phyloP scores from a whole-genome alignment of 37 sponge, comb jelly and placozoan species.

The Hexactinellida sp. region DNA sequence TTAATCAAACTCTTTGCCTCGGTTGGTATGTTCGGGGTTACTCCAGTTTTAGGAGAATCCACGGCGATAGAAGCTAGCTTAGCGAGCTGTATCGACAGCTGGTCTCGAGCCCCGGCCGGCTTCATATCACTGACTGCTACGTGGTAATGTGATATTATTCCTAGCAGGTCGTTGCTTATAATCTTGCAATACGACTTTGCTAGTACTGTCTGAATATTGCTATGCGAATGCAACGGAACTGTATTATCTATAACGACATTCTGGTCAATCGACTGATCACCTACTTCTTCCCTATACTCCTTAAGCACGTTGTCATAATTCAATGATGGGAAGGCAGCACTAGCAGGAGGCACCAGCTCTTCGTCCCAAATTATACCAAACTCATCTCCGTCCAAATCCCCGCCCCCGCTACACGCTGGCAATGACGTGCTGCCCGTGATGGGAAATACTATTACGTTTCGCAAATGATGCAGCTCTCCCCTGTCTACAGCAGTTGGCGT shows the following conservation, averaged over 20 bases:
- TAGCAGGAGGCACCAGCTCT: background rate
- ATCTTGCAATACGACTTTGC: background rate
- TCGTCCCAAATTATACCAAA: slow-evolving; percentile 3
- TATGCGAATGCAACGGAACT: background rate
- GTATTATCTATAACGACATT: background rate
- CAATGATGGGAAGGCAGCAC: background rate
- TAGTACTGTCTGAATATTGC: background rate
- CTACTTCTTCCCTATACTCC: background rate
- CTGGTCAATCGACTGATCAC: background rate
- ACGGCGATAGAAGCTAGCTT: background rate
- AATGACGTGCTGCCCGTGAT: background rate
- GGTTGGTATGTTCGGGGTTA: background rate
- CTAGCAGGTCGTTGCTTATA: background rate
- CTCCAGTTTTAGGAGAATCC: background rate
- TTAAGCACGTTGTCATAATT: background rate
- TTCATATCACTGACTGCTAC: background rate
- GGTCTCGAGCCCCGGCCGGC: background rate
- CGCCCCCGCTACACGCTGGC: background rate
- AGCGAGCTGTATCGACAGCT: background rate
- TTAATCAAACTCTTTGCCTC: background rate
- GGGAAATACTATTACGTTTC: background rate
- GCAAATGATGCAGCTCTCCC: background rate
- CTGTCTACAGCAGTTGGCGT: background rate
- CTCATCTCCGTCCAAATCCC: slow-evolving; percentile 15
- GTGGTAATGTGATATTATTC: background rate